Base-by-base conservation (phyloP, 2,797 vertebrate species). In the Aplochiton taeniatus region DNA sequence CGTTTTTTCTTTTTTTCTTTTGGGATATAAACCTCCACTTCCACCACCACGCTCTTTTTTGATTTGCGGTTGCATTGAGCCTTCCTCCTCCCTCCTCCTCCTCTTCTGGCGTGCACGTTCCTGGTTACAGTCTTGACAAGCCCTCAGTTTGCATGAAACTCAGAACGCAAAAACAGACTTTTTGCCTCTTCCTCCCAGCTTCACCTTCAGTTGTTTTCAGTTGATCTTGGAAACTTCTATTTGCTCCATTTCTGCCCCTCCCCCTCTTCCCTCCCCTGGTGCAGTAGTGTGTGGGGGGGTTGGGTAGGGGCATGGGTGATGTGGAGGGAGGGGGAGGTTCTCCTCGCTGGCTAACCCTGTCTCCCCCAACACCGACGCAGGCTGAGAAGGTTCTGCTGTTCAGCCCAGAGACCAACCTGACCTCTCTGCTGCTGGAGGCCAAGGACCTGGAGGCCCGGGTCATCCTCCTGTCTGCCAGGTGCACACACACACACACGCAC, bases 71-170 rank as follows among this genome's bases (percentile, higher is more conserved):
- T 95, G 95, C 94, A 93, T 31, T 31, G 2, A 31, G 31, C 31
- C 31, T 96, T 93, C 91, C 90, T 65, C 74, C 83, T 60, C 86
- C 91, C 85, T 84, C 87, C 89, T 86, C 89, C 91, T 92, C 79
- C 89, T 89, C 83, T 93, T 94, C 88, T 94, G 90, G 93, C 93
- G 94, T 98, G 97, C 96, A 96, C 96, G 96, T 93, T 91, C 90
- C 92, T 93, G 93, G 91, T 95, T 94, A 94, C 90, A 89, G 92
- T 93, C 94, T 95, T 94, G 93, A 94, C 87, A 90, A 93, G 92
- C 93, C 93, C 91, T 94, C 92, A 92, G 93, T 95, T 95, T 98
- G 96, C 96, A 98, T 98, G 97, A 93, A 91, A 84, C 93, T 31
- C 31, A 31, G 6, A 31, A 31, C 31, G 31, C 31, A 31, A 31